Base-by-base conservation (phyloP, 92 coral and sea anemone genomes). In the Umimayanthus kanabou region DNA sequence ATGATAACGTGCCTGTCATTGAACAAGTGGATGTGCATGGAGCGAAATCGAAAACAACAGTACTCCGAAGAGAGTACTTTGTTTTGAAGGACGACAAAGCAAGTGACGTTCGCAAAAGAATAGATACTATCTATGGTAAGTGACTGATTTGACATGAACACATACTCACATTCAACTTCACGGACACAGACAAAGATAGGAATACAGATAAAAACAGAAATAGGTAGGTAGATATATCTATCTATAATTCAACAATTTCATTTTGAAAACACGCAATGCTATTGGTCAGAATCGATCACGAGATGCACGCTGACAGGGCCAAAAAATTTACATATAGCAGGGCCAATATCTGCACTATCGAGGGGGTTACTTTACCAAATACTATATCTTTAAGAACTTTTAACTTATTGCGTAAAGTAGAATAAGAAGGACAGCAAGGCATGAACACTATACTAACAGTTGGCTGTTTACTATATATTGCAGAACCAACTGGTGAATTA, bases 401-500 rank as follows among this genome's bases (percentile, higher is more conserved):
- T n/a, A 67, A 67, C 73, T 23, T 53, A 14, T 53, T 53, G 61
- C 61, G 18, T 53, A 53, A 53, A 53, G 18, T 53, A 53, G 61
- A 53, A 53, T 53, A 53, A 53, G 30, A n/a, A n/a, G n/a, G 73
- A n/a, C 26, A 67, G 73, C 30, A 22, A 67, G 8, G 23, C 29
- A n/a, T 67, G 30, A 67, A 2, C 30, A 29, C 14, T 20, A 29
- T 9, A 33, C 18, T 72, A 29, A 39, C 20, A 72, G 43, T 29
- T 72, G 39, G 30, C 39, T 29, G 76, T 29, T 72, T 29, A 8
- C 16, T 72, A 29, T 72, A 72, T 72, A 29, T n/a, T 77, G 39
- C 67, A 87, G 89, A 20, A 50, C 40, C 89, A 42, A 82, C 57
- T 37, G 84, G 89, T 49, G 73, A 64, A 39, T 5, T 26, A 53